Evolutionary conservation across 1,140 invertebrate species (phyloP).

Genomic region (Aricia agestis): DNA sequence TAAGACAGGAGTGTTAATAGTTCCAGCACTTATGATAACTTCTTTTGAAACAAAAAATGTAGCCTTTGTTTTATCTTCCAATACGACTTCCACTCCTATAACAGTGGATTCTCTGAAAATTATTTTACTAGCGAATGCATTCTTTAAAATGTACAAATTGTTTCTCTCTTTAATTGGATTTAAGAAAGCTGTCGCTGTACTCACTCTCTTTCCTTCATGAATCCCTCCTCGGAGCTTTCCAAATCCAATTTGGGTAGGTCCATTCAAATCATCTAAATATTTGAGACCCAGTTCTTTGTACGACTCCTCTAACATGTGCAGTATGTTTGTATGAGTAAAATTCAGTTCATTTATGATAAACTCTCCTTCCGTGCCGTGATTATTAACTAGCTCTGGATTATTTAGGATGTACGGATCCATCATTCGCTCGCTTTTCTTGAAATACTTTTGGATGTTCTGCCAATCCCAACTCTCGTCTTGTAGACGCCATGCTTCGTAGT

Average conservation of each 20-base stretch:
- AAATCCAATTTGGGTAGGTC: constrained; percentile 71
- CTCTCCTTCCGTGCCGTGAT: constrained; percentile 58
- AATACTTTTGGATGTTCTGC: constrained; percentile 81
- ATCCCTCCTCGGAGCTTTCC: constrained; percentile 65
- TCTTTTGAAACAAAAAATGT: constrained; percentile 79
- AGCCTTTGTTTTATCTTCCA: constrained; percentile 60
- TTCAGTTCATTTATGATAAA: constrained; percentile 59
- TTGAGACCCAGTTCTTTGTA: constrained; percentile 61
- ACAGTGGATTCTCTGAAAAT: constrained; percentile 39
- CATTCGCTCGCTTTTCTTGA: constrained; percentile 75
- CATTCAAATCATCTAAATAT: constrained; percentile 65
- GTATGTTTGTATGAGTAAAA: constrained; percentile 47
- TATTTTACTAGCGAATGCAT: constrained; percentile 50
- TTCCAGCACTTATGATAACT: constrained; percentile 83
- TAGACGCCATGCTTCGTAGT: constrained; percentile 81
- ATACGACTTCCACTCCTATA: constrained; percentile 42
- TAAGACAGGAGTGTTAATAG: constrained; percentile 82
- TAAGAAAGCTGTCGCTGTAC: constrained; percentile 80
- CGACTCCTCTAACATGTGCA: constrained; percentile 56
- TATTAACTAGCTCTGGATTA: constrained; percentile 45
- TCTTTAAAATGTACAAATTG: constrained; percentile 81
- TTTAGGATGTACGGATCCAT: constrained; percentile 47
- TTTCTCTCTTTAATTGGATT: constrained; percentile 72
- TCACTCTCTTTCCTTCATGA: constrained; percentile 79
- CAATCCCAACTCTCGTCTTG: constrained; percentile 80